Evolutionary conservation across 1,140 invertebrate genomes (phyloP).

Genomic region (Neodiprion lecontei): DNA sequence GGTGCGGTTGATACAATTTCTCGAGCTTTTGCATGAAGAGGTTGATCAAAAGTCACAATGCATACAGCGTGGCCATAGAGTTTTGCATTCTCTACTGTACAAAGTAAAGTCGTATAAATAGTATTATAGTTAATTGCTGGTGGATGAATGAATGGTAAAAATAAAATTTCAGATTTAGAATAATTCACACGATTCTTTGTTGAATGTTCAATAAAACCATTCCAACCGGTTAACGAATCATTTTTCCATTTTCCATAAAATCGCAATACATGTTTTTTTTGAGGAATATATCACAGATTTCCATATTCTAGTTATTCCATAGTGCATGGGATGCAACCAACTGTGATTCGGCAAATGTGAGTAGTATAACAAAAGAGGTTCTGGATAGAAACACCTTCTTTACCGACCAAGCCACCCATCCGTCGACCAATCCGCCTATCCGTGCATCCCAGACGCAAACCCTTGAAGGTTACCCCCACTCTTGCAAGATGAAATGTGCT

Average conservation of each 20-base stretch:
- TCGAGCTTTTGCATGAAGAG: constrained; percentile 52
- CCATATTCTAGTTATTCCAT: no score
- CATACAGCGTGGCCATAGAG: constrained; percentile 30
- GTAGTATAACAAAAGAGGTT: no score
- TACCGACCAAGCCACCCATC: no score
- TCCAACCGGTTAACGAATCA: constrained; percentile 32
- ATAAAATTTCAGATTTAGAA: constrained; percentile 41
- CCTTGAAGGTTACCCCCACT: no score
- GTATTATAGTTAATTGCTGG: constrained; percentile 44
- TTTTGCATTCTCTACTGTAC: constrained; percentile 39
- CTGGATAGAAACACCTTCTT: no score
- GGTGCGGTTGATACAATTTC: constrained; percentile 47
- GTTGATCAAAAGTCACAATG: constrained; percentile 50
- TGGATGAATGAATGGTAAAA: constrained; percentile 49
- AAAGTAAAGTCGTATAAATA: constrained; percentile 47
- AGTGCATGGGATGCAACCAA: no score
- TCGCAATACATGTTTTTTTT: constrained; percentile 14
- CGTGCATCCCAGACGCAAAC: no score
- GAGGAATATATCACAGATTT: no score
- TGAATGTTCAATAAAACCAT: constrained; percentile 35
- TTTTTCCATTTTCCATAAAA: constrained; percentile 17
- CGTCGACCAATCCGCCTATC: no score
- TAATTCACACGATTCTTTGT: constrained; percentile 31
- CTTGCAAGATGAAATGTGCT: no score
- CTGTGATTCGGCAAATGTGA: no score